Conservation (phyloP, 2,113 vertebrate genomes). For the Epinephelus fuscoguttatus region DNA sequence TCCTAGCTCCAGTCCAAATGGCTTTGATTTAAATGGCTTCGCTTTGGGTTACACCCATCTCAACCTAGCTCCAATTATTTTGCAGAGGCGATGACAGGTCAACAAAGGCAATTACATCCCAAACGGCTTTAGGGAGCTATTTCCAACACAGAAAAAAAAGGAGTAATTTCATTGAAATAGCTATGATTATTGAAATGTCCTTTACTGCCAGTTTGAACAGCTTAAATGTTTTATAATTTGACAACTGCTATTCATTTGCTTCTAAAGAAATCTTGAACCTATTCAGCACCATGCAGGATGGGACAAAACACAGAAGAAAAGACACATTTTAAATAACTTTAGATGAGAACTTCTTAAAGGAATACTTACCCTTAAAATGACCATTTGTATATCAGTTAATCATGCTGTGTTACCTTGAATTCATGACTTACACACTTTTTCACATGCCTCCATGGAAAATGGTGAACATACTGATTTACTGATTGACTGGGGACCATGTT, state of each 20-base stretch:
- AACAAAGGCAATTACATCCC: conserved; percentile 66
- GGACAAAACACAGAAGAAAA: background rate
- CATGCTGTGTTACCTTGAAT: too few relatives aligned
- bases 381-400: too few relatives aligned
- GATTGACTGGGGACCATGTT: too few relatives aligned
- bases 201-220: conserved; percentile 21
- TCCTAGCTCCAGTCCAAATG: conserved; percentile 14
- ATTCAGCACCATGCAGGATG: background rate
- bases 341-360: background rate
- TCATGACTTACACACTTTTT: too few relatives aligned
- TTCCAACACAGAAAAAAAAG: conserved; percentile 35
- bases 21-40: conserved; percentile 37
- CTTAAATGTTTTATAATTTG: conserved; percentile 50
- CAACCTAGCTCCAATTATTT: conserved; percentile 58
- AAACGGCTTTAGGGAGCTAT: conserved; percentile 25
- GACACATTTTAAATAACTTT: conserved; percentile 15
- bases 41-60: conserved; percentile 45
- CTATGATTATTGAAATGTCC: conserved; percentile 39
- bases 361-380: too few relatives aligned
- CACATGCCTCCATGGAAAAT: too few relatives aligned
- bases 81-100: conserved; percentile 50
- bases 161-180: conserved; percentile 52
- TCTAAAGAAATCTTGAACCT: conserved; percentile 11
- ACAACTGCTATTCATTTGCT: conserved; percentile 46
- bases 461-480: too few relatives aligned